Evolutionary conservation across 2,113 vertebrate genomes (phyloP).

Genomic region (Onychostoma macrolepis): DNA sequence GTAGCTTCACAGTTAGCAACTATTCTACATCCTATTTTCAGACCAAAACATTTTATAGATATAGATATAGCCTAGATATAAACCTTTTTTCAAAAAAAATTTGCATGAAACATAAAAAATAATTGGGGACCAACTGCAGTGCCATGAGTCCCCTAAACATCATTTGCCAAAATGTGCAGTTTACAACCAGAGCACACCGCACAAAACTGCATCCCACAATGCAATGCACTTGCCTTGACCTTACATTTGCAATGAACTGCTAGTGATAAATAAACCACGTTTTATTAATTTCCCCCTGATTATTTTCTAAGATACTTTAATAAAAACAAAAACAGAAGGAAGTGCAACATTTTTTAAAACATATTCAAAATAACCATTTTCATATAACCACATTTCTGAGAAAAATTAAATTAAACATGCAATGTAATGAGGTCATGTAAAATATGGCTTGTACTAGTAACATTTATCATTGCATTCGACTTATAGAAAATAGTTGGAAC

Average conservation of each 20-base stretch:
- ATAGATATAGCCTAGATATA: too few species aligned
- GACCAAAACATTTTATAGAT: too few species aligned
- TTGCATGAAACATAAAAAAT: background rate
- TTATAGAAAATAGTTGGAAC: background rate
- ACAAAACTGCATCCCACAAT: too few species aligned
- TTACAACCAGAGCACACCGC: background rate
- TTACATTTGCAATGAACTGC: background rate
- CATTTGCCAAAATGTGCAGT: background rate
- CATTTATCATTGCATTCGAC: background rate
- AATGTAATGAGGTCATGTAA: background rate
- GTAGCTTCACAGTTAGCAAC: too few species aligned
- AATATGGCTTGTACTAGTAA: background rate
- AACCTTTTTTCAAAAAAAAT: background rate
- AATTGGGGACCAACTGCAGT: background rate
- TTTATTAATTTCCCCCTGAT: background rate
- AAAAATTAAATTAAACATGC: background rate
- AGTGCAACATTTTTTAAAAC: background rate
- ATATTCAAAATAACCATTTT: background rate
- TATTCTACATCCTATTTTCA: too few species aligned
- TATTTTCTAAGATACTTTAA: background rate
- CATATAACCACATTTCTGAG: background rate
- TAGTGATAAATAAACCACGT: background rate
- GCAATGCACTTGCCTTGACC: too few species aligned
- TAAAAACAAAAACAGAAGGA: background rate
- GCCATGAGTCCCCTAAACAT: background rate